These are phyloP conservation scores for Neoascia interrupta DNA, from an alignment of 2,888 invertebrate genomes.

Conservation along the genomic window DNA sequence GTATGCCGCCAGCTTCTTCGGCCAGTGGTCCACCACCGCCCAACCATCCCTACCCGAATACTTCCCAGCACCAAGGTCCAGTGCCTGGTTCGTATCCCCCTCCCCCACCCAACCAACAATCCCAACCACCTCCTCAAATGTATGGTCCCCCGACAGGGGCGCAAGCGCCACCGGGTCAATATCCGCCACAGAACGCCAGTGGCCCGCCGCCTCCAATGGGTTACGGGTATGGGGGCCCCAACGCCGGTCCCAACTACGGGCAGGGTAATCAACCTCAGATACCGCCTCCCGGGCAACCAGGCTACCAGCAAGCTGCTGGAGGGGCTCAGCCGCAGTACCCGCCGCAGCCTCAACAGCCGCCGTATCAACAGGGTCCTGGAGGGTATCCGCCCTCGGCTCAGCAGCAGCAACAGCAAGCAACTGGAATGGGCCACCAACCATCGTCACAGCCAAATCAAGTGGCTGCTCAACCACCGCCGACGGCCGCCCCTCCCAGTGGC, in stretches of 20 bases:
- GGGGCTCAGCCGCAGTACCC: slow-evolving; percentile 79
- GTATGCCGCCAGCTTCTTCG: slow-evolving; percentile 78
- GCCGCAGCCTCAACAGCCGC: slow-evolving; percentile 76
- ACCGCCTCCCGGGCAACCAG: slow-evolving; percentile 78
- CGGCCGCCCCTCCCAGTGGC: slow-evolving; percentile 71
- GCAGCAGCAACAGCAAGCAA: slow-evolving; percentile 74
- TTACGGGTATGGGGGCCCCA: slow-evolving; percentile 79
- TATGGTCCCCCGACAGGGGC: slow-evolving; percentile 75
- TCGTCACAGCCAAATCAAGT: slow-evolving; percentile 68
- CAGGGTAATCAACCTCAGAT: slow-evolving; percentile 69
- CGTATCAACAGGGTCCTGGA: slow-evolving; percentile 79
- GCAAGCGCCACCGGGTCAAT: slow-evolving; percentile 79
- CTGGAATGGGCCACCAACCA: slow-evolving; percentile 72
- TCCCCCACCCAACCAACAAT: slow-evolving; percentile 76
- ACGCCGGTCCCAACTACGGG: slow-evolving; percentile 69
- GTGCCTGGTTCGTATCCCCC: slow-evolving; percentile 80
- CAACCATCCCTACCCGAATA: slow-evolving; percentile 80
- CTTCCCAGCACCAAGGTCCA: slow-evolving; percentile 80
- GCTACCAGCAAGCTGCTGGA: slow-evolving; percentile 77
- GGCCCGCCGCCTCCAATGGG: slow-evolving; percentile 80
- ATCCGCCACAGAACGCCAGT: slow-evolving; percentile 78
- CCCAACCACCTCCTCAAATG: slow-evolving; percentile 74
- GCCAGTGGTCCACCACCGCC: slow-evolving; percentile 77
- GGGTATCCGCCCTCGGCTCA: slow-evolving; percentile 77
- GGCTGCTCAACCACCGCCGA: slow-evolving; percentile 69